Conservation (phyloP, 1,140 invertebrate species). For the Lutraria rhynchaena region DNA sequence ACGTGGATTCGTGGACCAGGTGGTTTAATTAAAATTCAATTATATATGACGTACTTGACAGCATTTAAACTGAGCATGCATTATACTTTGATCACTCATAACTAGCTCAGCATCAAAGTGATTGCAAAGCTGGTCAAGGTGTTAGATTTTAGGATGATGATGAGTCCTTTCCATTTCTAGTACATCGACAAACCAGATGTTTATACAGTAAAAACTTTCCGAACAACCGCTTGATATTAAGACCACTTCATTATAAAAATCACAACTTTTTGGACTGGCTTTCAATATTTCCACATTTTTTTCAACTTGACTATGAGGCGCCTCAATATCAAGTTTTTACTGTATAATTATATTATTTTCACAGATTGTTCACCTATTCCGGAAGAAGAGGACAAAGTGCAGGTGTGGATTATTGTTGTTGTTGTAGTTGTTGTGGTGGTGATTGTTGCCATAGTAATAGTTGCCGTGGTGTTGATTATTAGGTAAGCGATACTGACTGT, state of each 20-base stretch:
- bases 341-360: too few relatives aligned
- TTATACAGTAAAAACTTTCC: too few relatives aligned
- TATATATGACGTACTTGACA: background rate
- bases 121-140: background rate
- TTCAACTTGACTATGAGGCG: background rate
- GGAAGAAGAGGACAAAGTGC: background rate
- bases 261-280: too few relatives aligned
- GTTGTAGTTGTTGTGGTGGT: background rate
- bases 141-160: background rate
- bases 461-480: too few relatives aligned
- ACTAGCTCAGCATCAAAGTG: background rate
- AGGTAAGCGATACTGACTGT: too few relatives aligned
- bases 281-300: too few relatives aligned
- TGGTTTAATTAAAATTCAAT: background rate
- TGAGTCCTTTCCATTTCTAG: background rate
- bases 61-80: background rate
- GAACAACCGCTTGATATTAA: too few relatives aligned
- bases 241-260: too few relatives aligned
- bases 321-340: background rate
- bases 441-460: too few relatives aligned
- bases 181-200: too few relatives aligned
- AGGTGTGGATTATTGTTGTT: background rate
- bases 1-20: conserved; percentile 17
- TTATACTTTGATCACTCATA: background rate
- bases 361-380: background rate